Percentiles rank a stretch among this genome's conserved stretches.
Evolutionary conservation across 2,797 vertebrate genomes (phyloP).

Genomic region (Paguma larvata): DNA sequence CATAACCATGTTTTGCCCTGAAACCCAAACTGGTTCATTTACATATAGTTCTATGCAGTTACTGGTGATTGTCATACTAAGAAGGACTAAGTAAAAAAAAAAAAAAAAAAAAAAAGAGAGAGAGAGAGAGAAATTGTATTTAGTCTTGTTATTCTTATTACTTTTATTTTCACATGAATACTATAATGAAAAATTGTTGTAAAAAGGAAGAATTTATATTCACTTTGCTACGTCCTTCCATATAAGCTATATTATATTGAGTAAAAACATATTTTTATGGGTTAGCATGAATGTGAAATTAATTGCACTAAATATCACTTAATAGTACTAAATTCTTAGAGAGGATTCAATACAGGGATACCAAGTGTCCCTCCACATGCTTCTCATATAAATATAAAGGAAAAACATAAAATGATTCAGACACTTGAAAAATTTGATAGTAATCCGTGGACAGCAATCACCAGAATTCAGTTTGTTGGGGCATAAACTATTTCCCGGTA

Average conservation of each 20-base stretch:
- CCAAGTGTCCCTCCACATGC: not conserved
- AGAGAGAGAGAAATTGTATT: not conserved
- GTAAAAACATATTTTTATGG: not conserved
- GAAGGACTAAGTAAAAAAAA: not conserved
- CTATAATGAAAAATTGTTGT: not conserved
- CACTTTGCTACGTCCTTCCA: not conserved
- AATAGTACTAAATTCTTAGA: not conserved
- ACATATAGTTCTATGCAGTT: not conserved
- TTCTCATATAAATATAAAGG: not conserved
- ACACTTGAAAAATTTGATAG: not conserved
- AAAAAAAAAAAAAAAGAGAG: not conserved
- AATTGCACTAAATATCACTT: not conserved
- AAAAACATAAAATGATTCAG: not conserved
- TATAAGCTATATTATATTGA: not conserved
- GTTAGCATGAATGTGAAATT: not conserved
- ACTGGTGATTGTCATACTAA: not conserved
- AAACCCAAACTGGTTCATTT: not conserved
- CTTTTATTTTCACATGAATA: not conserved
- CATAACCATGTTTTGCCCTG: not conserved
- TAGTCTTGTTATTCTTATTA: not conserved
- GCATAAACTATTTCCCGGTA: not conserved
- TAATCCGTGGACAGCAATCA: not conserved
- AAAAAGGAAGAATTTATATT: not conserved
- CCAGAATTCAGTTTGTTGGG: not conserved
- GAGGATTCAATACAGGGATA: not conserved